A percentile compares a stretch with the other conserved stretches of the same genome.
phyloP scores from a whole-genome alignment of 2,888 invertebrate species.

The Pandemis cinnamomeana region DNA sequence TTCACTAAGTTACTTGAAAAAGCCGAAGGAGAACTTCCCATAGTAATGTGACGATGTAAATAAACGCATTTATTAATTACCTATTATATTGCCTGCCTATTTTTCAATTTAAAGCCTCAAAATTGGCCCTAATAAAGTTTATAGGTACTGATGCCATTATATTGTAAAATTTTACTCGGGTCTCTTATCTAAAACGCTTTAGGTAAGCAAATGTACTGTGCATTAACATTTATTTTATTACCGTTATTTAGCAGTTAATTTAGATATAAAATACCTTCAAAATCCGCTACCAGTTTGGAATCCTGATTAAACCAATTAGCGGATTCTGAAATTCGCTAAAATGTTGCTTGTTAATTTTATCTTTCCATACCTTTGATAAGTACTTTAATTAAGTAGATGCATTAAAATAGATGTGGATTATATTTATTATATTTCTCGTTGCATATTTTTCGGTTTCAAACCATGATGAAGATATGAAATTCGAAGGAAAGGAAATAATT shows the following conservation, averaged over 20 bases:
- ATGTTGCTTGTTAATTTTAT: conserved; percentile 3
- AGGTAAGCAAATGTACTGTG: conserved; percentile 23
- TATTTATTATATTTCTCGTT: too few relatives aligned
- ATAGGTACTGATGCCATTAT: conserved; percentile 28
- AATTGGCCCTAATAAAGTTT: conserved; percentile 28
- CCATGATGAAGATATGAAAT: too few relatives aligned
- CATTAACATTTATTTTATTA: conserved; percentile 35
- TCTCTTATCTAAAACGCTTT: conserved; percentile 31
- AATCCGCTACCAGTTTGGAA: conserved; percentile 7
- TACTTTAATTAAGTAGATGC: too few relatives aligned
- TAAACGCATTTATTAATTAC: neutral
- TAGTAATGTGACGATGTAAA: neutral
- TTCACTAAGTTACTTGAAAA: too few relatives aligned
- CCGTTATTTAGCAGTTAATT: conserved; percentile 13
- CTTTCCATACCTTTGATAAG: neutral
- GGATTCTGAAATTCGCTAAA: neutral
- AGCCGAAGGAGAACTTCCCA: neutral
- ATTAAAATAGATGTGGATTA: too few relatives aligned
- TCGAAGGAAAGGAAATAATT: too few relatives aligned
- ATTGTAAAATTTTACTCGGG: conserved; percentile 28
- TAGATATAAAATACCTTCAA: neutral
- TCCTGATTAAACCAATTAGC: conserved; percentile 9
- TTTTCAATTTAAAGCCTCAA: conserved; percentile 18
- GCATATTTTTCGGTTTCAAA: too few relatives aligned
- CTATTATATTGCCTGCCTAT: conserved; percentile 2